phyloP scores from a whole-genome alignment of 2,888 invertebrate species.

The Nemotelus nigrinus region DNA sequence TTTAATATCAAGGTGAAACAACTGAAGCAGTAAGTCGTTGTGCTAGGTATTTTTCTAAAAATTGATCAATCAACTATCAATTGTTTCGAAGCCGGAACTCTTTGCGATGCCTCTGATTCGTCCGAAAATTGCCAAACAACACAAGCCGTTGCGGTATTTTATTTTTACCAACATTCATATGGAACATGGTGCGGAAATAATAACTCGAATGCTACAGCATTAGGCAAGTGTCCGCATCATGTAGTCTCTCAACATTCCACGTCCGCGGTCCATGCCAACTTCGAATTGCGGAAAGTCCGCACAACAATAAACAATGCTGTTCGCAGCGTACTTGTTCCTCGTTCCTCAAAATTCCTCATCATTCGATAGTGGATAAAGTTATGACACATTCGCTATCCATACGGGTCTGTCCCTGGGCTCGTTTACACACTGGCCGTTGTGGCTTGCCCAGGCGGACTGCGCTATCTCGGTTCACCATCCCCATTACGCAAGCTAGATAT shows the following conservation, averaged over 20 bases:
- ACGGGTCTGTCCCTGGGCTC: background rate
- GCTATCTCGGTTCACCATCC: constrained; percentile 12
- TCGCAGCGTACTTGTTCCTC: background rate
- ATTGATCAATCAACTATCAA: too few relatives aligned
- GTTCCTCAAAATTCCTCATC: constrained; percentile 19
- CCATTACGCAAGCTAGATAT: background rate
- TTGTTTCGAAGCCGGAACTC: too few relatives aligned
- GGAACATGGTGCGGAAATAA: background rate
- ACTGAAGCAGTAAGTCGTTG: too few relatives aligned
- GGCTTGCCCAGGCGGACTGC: background rate
- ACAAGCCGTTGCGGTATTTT: too few relatives aligned
- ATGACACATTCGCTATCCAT: constrained; percentile 32
- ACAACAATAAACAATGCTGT: background rate
- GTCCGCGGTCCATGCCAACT: background rate
- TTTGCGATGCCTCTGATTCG: too few relatives aligned
- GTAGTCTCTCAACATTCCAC: background rate
- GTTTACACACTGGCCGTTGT: background rate
- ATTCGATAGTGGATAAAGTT: constrained; percentile 34
- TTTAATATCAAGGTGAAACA: too few relatives aligned
- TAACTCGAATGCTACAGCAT: background rate
- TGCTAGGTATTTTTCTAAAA: too few relatives aligned
- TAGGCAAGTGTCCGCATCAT: background rate
- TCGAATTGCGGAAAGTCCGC: background rate
- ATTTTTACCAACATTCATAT: background rate
- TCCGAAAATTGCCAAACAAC: too few relatives aligned